Base-by-base conservation (phyloP, 1,140 invertebrate genomes). In the Nebria ingens region DNA sequence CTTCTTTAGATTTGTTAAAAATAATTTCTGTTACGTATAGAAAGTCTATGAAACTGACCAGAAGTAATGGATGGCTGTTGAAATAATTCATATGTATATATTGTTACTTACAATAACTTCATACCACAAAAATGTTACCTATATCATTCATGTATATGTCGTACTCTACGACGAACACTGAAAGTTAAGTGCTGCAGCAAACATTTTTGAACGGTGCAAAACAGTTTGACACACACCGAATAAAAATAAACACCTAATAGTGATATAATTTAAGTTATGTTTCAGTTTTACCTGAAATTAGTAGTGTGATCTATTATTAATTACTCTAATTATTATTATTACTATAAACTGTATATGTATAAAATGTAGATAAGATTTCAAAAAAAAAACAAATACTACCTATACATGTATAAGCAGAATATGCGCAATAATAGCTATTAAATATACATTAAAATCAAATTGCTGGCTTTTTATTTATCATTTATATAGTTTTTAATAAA, bases 371-470 rank as follows among this genome's bases (percentile, higher is more conserved):
- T 45, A 45, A 45, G 9, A 45, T n/a, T n/a, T n/a, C n/a, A n/a
- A n/a, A n/a, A n/a, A n/a, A n/a, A n/a, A n/a, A n/a, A n/a, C n/a
- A n/a, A n/a, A n/a, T n/a, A n/a, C n/a, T n/a, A n/a, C n/a, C n/a
- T 17, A 45, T 45, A 17, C 15, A 45, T 45, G 40, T 45, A 12
- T 45, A 45, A 45, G 40, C 25, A 12, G 40, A 9, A 17, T 45
- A 11, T 45, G 17, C 40, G 40, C 40, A 45, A 45, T 45, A 45
- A 45, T 45, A 45, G 40, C 40, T 45, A 45, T 45, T 45, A 45
- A 45, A 45, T 12, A 45, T 45, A 45, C 40, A 45, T 45, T 45
- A 45, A 45, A 45, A 45, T 45, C 40, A 17, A 45, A 45, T 45
- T 45, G 40, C 4, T 45, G 9, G 17, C 17, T 17, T 9, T 45